Conservation (phyloP, 2,113 vertebrate genomes). For the Sprattus sprattus region DNA sequence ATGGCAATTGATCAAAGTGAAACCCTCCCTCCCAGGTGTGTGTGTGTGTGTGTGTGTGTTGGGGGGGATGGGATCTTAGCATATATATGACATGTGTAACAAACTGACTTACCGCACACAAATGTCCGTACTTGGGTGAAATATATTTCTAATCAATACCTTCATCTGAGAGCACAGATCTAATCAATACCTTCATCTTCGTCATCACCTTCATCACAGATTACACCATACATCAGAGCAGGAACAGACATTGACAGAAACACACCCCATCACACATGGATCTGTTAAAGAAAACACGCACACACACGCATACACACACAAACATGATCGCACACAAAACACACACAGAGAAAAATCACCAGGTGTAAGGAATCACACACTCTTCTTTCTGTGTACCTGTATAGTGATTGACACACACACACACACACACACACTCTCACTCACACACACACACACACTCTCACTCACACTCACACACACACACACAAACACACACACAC, state of each 20-base stretch:
- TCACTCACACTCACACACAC: too few species aligned
- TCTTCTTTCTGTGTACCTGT: too few species aligned
- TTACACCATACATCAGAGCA: slow-evolving; percentile 39
- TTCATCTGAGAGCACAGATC: slow-evolving; percentile 6
- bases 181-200: slow-evolving; percentile 41
- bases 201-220: neutral
- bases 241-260: neutral
- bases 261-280: neutral
- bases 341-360: neutral
- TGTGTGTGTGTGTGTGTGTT: slow-evolving; percentile 3
- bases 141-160: slow-evolving; percentile 50
- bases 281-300: neutral
- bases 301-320: neutral
- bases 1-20: slow-evolving; percentile 37
- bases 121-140: slow-evolving; percentile 39
- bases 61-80: neutral
- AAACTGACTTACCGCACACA: slow-evolving; percentile 51
- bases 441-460: too few species aligned
- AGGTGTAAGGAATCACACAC: too few species aligned
- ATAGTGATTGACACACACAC: too few species aligned
- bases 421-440: too few species aligned
- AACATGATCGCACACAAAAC: too few species aligned
- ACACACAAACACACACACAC: neutral
- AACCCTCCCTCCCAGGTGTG: neutral
- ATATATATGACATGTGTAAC: slow-evolving; percentile 29